phyloP scores from a whole-genome alignment of 2,797 vertebrate species.

The Esox masquinongy region DNA sequence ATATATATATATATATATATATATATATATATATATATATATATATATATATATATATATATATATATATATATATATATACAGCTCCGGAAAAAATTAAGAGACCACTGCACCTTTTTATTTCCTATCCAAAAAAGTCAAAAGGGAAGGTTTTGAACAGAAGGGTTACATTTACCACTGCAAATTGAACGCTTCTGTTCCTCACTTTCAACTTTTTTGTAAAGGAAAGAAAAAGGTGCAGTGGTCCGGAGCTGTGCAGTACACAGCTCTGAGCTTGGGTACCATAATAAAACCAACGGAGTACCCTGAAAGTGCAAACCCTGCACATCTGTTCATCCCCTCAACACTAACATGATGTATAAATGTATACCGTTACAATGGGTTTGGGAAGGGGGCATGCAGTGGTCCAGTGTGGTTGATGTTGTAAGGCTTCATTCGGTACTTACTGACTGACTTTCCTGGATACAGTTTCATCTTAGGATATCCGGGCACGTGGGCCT shows the following conservation, averaged over 20 bases:
- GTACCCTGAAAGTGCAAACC: not conserved
- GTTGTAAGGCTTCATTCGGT: not conserved
- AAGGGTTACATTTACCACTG: no score
- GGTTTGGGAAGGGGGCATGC: not conserved
- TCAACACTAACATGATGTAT: no score
- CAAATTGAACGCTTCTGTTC: no score
- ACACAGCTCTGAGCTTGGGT: not conserved
- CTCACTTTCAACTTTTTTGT: no score
- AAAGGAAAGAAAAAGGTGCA: no score
- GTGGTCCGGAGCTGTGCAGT: not conserved
- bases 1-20: no score
- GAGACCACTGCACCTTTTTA: no score
- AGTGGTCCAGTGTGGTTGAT: not conserved
- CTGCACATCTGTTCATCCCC: not conserved
- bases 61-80: no score
- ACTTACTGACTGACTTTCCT: conserved; percentile 88
- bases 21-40: no score
- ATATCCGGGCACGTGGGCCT: conserved; percentile 90
- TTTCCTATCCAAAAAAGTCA: no score
- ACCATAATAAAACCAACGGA: not conserved
- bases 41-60: no score
- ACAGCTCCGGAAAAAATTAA: not conserved
- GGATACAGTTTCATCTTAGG: conserved; percentile 89
- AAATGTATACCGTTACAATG: not conserved
- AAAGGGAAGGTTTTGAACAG: no score